A percentile compares a stretch with the other conserved stretches of the same genome.
Conservation (phyloP, 2,113 vertebrate genomes). For the Cochlearius cochlearius region DNA sequence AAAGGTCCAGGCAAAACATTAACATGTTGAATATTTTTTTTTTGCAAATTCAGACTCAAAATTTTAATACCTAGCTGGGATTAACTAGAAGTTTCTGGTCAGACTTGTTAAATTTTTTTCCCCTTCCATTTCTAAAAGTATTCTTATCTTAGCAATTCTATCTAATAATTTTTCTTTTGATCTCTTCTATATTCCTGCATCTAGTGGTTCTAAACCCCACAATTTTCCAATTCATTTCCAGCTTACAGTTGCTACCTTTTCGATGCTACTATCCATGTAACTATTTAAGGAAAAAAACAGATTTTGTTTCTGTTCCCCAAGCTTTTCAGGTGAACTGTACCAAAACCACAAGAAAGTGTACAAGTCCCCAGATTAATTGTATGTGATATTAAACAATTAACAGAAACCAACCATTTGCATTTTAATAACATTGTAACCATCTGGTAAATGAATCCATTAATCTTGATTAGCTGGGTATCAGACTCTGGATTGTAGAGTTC, state of each 20-base stretch:
- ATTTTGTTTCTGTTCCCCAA: slow-evolving; percentile 20
- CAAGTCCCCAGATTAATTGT: slow-evolving; percentile 83
- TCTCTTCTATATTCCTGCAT: not conserved
- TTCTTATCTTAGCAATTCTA: not conserved
- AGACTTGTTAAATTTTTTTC: not conserved
- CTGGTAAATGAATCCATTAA: slow-evolving; percentile 93
- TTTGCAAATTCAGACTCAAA: not conserved
- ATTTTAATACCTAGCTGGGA: not conserved
- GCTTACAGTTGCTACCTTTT: not conserved
- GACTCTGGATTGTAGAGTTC: slow-evolving; percentile 75
- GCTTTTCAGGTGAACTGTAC: slow-evolving; percentile 55
- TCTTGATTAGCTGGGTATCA: slow-evolving; percentile 89
- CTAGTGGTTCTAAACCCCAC: not conserved
- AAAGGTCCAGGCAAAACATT: not conserved
- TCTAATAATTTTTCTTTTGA: not conserved
- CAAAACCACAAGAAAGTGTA: slow-evolving; percentile 60
- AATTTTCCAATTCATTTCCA: not conserved
- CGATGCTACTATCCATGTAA: slow-evolving; percentile 11
- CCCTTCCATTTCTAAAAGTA: not conserved
- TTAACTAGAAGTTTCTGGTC: not conserved
- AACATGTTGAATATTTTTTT: accelerated
- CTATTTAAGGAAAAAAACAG: not conserved
- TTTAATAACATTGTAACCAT: slow-evolving; percentile 95
- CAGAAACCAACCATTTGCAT: slow-evolving; percentile 95
- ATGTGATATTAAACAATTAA: slow-evolving; percentile 91